phyloP scores from a whole-genome alignment of 2,888 invertebrate species.

The Notodonta ziczac region DNA sequence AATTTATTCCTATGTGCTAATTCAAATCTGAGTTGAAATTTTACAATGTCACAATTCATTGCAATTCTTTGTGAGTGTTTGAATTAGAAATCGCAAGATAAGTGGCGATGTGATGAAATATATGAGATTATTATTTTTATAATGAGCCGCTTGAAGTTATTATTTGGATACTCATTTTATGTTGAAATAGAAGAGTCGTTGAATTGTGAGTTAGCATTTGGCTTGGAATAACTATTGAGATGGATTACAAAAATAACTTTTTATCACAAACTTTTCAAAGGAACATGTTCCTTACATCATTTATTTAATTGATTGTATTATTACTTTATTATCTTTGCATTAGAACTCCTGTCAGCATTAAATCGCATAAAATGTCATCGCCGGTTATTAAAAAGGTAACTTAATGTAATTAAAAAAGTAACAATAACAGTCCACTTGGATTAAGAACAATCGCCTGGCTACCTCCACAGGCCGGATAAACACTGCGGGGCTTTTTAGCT shows the following conservation, averaged over 20 bases:
- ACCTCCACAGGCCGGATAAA: constrained; percentile 10
- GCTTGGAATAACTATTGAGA: not conserved
- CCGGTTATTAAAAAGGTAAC: not conserved
- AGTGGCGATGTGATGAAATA: not conserved
- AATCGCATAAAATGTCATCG: not conserved
- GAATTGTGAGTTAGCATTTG: not conserved
- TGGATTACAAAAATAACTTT: not conserved
- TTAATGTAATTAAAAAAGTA: not conserved
- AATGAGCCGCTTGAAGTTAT: not conserved
- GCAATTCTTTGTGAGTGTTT: not conserved
- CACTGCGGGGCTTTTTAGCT: constrained; percentile 43
- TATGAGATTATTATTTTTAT: constrained; percentile 1
- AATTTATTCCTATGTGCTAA: constrained; percentile 5
- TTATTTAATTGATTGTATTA: no score
- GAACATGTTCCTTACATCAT: no score
- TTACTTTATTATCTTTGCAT: no score
- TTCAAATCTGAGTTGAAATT: constrained; percentile 2
- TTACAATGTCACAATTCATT: constrained; percentile 1
- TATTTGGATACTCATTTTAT: not conserved
- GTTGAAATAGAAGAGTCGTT: not conserved
- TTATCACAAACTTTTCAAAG: no score
- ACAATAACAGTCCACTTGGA: not conserved
- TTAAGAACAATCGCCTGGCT: not conserved
- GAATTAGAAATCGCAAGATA: not conserved
- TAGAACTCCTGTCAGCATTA: not conserved